A percentile compares a stretch with the other conserved stretches of the same genome.
Evolutionary conservation across 2,113 vertebrate genomes (phyloP).

Genomic region (Blennius ocellaris): DNA sequence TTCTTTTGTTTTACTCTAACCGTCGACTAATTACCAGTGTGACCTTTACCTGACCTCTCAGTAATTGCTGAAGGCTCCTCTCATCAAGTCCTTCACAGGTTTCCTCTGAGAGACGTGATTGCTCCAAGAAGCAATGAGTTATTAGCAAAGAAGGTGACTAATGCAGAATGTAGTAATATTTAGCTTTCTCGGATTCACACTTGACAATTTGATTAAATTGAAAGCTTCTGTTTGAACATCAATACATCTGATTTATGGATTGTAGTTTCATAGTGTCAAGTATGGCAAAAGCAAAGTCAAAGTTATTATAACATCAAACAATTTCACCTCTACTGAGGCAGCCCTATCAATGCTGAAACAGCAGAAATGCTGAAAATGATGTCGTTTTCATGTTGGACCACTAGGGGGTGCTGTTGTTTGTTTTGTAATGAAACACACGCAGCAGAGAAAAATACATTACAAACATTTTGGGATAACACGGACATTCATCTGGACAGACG

Average conservation of each 20-base stretch:
- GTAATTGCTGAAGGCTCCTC: constrained; percentile 39
- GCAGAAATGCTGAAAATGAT: too few relatives aligned
- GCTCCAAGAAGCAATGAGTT: constrained; percentile 18
- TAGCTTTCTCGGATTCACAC: constrained; percentile 17
- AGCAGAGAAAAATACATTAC: too few relatives aligned
- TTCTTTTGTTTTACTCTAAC: constrained; percentile 11
- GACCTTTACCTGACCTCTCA: constrained; percentile 30
- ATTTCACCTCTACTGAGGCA: too few relatives aligned
- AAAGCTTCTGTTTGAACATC: constrained; percentile 14
- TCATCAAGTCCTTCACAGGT: constrained; percentile 27
- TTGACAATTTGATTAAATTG: constrained; percentile 24
- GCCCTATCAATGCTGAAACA: too few relatives aligned
- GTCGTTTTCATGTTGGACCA: too few relatives aligned
- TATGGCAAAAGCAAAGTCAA: constrained; percentile 37
- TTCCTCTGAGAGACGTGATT: constrained; percentile 38
- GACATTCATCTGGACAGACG: too few relatives aligned
- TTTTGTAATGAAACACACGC: too few relatives aligned
- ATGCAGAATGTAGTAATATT: constrained; percentile 18
- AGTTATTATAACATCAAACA: too few relatives aligned
- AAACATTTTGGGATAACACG: too few relatives aligned
- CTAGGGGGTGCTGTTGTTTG: too few relatives aligned
- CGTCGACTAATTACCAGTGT: constrained; percentile 35
- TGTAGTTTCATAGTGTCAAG: constrained; percentile 9
- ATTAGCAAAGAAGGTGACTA: constrained; percentile 20
- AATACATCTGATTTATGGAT: constrained; percentile 3